Conservation (phyloP, 2,113 vertebrate species). For the Oreochromis spilurus region DNA sequence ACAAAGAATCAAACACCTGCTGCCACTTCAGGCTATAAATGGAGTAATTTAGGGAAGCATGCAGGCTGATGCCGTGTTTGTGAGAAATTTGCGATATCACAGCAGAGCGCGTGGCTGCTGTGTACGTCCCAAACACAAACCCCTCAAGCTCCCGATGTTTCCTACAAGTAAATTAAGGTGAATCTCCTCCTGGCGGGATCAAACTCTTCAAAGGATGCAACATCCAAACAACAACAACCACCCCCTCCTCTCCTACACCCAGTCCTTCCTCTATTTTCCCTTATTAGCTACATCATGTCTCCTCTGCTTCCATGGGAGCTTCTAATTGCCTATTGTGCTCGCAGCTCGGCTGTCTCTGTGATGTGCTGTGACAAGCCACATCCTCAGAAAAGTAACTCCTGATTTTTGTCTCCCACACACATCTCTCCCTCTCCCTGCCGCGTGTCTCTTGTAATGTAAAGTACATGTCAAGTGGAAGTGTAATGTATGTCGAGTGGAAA, state of each 20-base stretch:
- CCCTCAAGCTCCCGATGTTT: not conserved
- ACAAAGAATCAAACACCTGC: slow-evolving; percentile 31
- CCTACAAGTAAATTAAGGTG: slow-evolving; percentile 14
- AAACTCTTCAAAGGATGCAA: slow-evolving; percentile 4
- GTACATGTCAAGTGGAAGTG: not conserved
- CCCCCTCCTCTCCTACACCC: not conserved
- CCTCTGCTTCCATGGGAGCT: slow-evolving; percentile 26
- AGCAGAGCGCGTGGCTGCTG: not conserved
- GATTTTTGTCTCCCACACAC: slow-evolving; percentile 20
- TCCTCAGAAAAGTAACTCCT: slow-evolving; percentile 17
- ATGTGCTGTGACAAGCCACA: slow-evolving; percentile 35
- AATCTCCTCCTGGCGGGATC: not conserved
- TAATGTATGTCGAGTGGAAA: slow-evolving; percentile 12
- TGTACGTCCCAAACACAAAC: not conserved
- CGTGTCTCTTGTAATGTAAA: not conserved
- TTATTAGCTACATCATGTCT: not conserved
- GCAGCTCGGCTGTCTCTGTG: slow-evolving; percentile 24
- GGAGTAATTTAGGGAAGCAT: not conserved
- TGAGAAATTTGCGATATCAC: not conserved
- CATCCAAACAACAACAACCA: not conserved
- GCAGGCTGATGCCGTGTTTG: not conserved
- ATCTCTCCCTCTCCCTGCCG: not conserved
- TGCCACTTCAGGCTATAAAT: slow-evolving; percentile 13
- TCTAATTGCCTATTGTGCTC: slow-evolving; percentile 49
- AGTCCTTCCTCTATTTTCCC: not conserved